Base-by-base conservation (phyloP, 2,888 invertebrate species). In the Sericinus montela region DNA sequence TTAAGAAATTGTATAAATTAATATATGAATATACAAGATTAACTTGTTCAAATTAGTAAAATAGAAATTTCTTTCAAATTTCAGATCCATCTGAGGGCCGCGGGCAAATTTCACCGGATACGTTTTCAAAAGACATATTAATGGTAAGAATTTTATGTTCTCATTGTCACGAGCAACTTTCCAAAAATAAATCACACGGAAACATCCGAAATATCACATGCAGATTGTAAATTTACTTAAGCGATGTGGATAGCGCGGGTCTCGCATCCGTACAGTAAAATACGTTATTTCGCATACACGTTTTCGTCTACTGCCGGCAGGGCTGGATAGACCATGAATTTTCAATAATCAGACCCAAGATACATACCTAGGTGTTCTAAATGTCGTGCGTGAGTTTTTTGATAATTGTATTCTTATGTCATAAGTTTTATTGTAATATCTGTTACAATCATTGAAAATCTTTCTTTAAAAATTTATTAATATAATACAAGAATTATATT, bases 91-190 rank as follows among this genome's bases (percentile, higher is more conserved):
- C 72, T 71, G 72, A 70, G 70, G 75, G 82, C 84, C 80, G 69
- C 75, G 77, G 86, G 83, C 81, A 75, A 61, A 67, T 80, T 86
- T 84, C 71, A 68, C 67, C 72, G 79, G 70, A 85, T 83, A 81
- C 73, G 81, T 69, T 72, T 69, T 59, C 58, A 82, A 86, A 87
- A 84, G n/a, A 75, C 76, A 82, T 71, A 82, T 87, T 84, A 78
- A 88, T 88, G 87, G 87, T 87, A 69, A 86, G 85, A 54, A 40
- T 45, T 13, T 36, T 30, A 36, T 34, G 19, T 36, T 44, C 38
- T 29, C 13, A 30, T 28, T 16, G 4, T 36, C n/a, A 25, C 51
- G 32, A 38, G 42, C 51, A 42, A 43, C 42, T 51, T 51, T 50
- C 40, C 45, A 46, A 45, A 37, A 29, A 5, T 44, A 10, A 29